These are phyloP conservation scores for Griposia aprilina DNA, from an alignment of 2,888 invertebrate species.

Conservation along the genomic window DNA sequence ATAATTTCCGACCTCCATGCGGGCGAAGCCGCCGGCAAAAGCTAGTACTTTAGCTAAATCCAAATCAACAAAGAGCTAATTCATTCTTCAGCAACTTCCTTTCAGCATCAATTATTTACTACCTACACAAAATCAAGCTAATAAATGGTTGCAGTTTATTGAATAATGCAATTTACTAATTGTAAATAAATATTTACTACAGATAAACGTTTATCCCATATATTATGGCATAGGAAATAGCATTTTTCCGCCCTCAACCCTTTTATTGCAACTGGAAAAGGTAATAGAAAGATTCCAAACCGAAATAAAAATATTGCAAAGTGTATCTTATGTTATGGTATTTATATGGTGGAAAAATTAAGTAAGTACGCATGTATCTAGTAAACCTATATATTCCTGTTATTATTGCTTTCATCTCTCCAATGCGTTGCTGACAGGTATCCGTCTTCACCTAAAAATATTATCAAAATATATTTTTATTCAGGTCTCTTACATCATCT, in stretches of 20 bases:
- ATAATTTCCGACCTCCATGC: too few relatives aligned
- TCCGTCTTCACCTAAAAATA: too few relatives aligned
- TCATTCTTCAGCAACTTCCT: constrained; percentile 1
- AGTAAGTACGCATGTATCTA: too few relatives aligned
- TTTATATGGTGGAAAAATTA: too few relatives aligned
- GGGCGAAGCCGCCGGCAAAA: not conserved
- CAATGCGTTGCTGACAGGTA: too few relatives aligned
- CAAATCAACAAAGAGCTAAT: not conserved
- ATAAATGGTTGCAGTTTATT: not conserved
- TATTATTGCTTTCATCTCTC: too few relatives aligned
- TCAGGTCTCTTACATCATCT: too few relatives aligned
- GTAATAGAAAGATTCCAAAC: too few relatives aligned
- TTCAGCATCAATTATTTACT: constrained; percentile 20
- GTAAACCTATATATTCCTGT: too few relatives aligned
- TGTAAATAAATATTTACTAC: not conserved
- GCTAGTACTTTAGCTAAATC: not conserved
- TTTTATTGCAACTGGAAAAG: not conserved
- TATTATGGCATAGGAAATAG: not conserved
- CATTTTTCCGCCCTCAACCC: not conserved
- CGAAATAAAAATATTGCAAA: too few relatives aligned
- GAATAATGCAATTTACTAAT: not conserved
- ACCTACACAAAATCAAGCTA: not conserved
- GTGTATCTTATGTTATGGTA: too few relatives aligned
- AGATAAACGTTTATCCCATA: not conserved
- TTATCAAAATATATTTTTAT: too few relatives aligned